Percentiles rank a stretch among this genome's conserved stretches.
These are phyloP conservation scores for Clytia hemisphaerica DNA, from an alignment of 30 jellyfish, hydroid and myxozoan species.

Conservation along the genomic window DNA sequence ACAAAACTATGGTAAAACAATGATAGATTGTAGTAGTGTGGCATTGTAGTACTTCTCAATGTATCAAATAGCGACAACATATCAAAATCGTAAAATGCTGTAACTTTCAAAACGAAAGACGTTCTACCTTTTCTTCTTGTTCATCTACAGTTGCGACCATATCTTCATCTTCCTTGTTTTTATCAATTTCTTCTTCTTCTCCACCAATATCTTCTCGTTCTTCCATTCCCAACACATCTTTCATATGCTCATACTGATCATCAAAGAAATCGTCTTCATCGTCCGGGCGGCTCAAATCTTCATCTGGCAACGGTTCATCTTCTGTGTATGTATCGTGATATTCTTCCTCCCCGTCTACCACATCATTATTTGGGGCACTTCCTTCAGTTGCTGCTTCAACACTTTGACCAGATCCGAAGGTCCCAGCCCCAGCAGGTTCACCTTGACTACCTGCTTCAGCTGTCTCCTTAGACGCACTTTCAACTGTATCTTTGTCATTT, in stretches of 20 bases:
- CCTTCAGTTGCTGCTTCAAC: neutral
- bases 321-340: neutral
- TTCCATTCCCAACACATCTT: slow-evolving; percentile 2
- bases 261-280: slow-evolving; percentile 1
- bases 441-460: too few species aligned
- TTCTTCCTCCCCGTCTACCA: neutral
- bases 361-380: neutral
- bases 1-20: too few species aligned
- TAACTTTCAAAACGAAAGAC: too few species aligned
- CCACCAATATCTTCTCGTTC: too few species aligned
- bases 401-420: too few species aligned
- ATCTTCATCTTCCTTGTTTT: too few species aligned
- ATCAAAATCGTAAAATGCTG: too few species aligned
- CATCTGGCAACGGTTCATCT: slow-evolving; percentile 1
- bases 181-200: neutral
- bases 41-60: too few species aligned
- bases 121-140: neutral
- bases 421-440: too few species aligned
- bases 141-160: neutral
- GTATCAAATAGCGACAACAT: too few species aligned
- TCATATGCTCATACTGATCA: slow-evolving; percentile 5
- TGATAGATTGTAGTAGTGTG: too few species aligned
- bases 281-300: neutral
- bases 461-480: too few species aligned
- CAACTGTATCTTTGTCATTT: neutral